Conservation (phyloP, 1,140 invertebrate genomes). For the Hesperophylax magnus region DNA sequence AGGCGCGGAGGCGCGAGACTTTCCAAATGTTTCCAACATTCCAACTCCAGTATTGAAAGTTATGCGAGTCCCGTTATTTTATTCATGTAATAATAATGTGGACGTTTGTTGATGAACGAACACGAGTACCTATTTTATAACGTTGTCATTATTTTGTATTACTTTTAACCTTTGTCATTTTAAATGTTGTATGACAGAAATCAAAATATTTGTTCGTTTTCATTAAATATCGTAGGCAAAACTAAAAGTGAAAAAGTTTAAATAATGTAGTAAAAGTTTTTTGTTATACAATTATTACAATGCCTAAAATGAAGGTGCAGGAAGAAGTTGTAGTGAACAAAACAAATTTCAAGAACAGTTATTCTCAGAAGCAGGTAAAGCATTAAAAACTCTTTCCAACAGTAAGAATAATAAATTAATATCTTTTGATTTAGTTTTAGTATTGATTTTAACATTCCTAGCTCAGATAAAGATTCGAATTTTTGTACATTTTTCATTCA, state of each 20-base stretch:
- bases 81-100: not conserved
- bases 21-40: not conserved
- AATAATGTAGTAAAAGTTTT: not conserved
- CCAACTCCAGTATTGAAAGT: conserved; percentile 5
- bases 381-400: not conserved
- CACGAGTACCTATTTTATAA: not conserved
- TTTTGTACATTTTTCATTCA: not conserved
- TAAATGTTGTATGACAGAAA: not conserved
- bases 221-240: not conserved
- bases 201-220: conserved; percentile 2
- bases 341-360: conserved; percentile 1
- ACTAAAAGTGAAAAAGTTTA: not conserved
- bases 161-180: not conserved
- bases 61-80: conserved; percentile 44
- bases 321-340: not conserved
- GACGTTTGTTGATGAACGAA: not conserved
- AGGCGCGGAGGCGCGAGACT: conserved; percentile 13
- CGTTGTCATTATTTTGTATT: not conserved
- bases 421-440: not conserved
- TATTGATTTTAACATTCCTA: not conserved
- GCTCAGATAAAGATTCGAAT: conserved; percentile 36
- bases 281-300: not conserved
- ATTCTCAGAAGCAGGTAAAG: not conserved
- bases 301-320: conserved; percentile 12
- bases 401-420: not conserved